Percentiles rank a stretch among this genome's conserved stretches.
phyloP scores from a whole-genome alignment of 2,888 invertebrate species.

The Apoda limacodes region DNA sequence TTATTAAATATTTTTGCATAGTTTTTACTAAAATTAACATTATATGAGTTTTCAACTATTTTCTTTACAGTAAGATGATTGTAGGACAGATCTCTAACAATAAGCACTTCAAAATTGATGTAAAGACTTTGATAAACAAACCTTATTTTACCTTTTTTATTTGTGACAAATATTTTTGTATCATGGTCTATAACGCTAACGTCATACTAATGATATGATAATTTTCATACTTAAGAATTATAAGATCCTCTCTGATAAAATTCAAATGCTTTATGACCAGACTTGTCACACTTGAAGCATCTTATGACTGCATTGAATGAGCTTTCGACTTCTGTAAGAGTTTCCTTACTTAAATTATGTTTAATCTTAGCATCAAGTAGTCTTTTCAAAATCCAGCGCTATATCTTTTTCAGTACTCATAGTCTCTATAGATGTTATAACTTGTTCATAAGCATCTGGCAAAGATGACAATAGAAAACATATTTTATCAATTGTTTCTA shows the following conservation, averaged over 20 bases:
- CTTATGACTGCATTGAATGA: no score
- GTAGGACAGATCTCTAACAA: conserved; percentile 4
- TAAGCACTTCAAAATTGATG: conserved; percentile 6
- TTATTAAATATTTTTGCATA: conserved; percentile 3
- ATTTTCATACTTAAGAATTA: conserved; percentile 1
- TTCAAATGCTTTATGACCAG: conserved; percentile 3
- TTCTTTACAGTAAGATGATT: conserved; percentile 10
- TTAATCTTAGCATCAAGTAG: no score
- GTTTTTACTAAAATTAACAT: no score
- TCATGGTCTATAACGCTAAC: not conserved
- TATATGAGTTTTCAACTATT: no score
- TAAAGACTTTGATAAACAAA: conserved; percentile 1
- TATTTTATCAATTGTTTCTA: conserved; percentile 1
- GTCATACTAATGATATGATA: no score
- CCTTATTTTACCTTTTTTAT: conserved; percentile 4
- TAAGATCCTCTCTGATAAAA: not conserved
- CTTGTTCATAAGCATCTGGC: no score
- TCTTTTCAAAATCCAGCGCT: no score
- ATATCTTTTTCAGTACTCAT: no score
- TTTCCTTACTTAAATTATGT: no score
- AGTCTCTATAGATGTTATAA: no score
- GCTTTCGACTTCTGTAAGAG: no score
- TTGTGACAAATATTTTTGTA: conserved; percentile 4
- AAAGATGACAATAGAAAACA: conserved; percentile 1
- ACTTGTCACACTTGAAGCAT: conserved; percentile 2